Evolutionary conservation across 2,888 invertebrate species (phyloP).

Genomic region (Lochmaea capreae): DNA sequence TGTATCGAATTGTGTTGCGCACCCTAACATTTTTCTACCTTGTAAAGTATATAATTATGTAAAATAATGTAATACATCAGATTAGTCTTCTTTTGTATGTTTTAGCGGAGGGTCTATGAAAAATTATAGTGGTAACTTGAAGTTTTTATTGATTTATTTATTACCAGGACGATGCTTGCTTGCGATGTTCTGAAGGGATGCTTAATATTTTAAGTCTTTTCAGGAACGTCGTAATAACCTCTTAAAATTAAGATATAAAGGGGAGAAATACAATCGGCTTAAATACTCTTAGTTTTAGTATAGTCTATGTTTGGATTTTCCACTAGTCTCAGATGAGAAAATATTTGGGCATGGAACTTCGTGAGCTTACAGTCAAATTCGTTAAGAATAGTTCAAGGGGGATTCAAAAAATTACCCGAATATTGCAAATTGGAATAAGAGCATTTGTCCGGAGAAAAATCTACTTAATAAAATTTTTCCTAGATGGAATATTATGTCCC

Average conservation of each 20-base stretch:
- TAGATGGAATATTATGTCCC: too few relatives aligned
- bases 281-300: neutral
- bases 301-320: too few relatives aligned
- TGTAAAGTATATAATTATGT: constrained; percentile 39
- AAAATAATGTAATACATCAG: constrained; percentile 39
- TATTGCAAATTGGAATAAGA: too few relatives aligned
- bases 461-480: too few relatives aligned
- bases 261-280: neutral
- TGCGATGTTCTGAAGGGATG: neutral
- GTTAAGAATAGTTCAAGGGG: too few relatives aligned
- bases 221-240: neutral
- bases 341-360: too few relatives aligned
- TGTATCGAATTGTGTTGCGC: constrained; percentile 32
- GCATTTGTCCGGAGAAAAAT: too few relatives aligned
- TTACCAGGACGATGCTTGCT: neutral
- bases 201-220: constrained; percentile 8
- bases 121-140: neutral
- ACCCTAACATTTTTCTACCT: constrained; percentile 27
- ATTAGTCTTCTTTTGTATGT: constrained; percentile 26
- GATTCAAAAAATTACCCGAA: too few relatives aligned
- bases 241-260: constrained; percentile 16
- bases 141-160: neutral
- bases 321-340: too few relatives aligned
- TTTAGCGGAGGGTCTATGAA: neutral
- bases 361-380: too few relatives aligned